Evolutionary conservation across 2,888 invertebrate genomes (phyloP).

Genomic region (Oconnorella tubifera): DNA sequence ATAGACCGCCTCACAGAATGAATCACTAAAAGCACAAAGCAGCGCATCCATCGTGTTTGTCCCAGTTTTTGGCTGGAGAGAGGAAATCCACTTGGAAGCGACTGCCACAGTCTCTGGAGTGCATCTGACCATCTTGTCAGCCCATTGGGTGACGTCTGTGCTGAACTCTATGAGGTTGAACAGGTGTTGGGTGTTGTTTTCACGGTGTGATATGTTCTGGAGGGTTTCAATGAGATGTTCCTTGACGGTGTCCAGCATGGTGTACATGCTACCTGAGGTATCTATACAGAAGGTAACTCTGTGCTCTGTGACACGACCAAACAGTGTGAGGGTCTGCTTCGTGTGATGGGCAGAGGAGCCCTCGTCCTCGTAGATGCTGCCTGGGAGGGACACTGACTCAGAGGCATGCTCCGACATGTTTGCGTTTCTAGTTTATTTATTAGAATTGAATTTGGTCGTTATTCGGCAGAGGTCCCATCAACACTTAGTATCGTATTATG

Average conservation of each 20-base stretch:
- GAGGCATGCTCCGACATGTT: too few species aligned
- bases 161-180: slow-evolving; percentile 55
- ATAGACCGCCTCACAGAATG: slow-evolving; percentile 48
- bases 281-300: slow-evolving; percentile 55
- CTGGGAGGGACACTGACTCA: too few species aligned
- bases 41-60: slow-evolving; percentile 54
- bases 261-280: slow-evolving; percentile 55
- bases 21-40: slow-evolving; percentile 47
- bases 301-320: slow-evolving; percentile 37
- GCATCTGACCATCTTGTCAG: slow-evolving; percentile 53
- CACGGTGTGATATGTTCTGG: slow-evolving; percentile 22
- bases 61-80: slow-evolving; percentile 50
- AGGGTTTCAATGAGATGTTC: slow-evolving; percentile 51
- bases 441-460: too few species aligned
- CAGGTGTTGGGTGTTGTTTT: slow-evolving; percentile 39
- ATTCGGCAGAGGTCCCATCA: too few species aligned
- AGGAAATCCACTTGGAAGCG: slow-evolving; percentile 50
- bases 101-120: slow-evolving; percentile 51
- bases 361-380: too few species aligned
- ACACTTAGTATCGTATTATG: too few species aligned
- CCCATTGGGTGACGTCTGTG: slow-evolving; percentile 53
- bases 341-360: too few species aligned
- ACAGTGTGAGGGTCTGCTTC: background rate
- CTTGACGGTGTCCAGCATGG: slow-evolving; percentile 48
- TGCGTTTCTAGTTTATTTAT: too few species aligned